These are phyloP conservation scores for Nothoprocta pentlandii DNA, from an alignment of 2,113 vertebrate genomes.

Conservation along the genomic window DNA sequence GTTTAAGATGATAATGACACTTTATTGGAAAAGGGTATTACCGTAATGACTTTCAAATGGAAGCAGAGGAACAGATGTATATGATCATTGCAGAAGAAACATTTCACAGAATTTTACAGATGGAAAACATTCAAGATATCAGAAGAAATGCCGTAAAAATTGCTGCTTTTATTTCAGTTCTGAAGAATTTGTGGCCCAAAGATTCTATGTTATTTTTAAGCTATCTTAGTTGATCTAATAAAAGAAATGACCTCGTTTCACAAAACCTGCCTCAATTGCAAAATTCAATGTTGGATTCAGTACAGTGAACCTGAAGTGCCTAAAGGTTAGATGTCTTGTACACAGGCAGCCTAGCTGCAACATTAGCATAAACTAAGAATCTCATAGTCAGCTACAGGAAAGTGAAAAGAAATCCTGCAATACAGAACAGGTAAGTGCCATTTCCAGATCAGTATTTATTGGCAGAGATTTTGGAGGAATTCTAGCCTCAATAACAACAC, in stretches of 20 bases:
- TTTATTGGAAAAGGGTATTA: background rate
- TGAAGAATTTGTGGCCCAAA: background rate
- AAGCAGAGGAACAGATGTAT: background rate
- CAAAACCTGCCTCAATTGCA: background rate
- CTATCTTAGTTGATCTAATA: background rate
- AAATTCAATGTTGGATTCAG: background rate
- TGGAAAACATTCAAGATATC: conserved; percentile 1
- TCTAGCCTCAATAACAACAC: background rate
- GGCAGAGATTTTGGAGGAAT: background rate
- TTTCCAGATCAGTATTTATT: background rate
- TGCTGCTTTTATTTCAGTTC: conserved; percentile 18
- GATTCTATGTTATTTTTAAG: background rate
- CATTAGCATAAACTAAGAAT: background rate
- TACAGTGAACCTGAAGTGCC: background rate
- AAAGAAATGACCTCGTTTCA: background rate
- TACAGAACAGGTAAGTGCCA: background rate
- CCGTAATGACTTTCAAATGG: background rate
- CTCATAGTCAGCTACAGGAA: background rate
- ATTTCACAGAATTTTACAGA: background rate
- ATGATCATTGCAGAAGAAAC: background rate
- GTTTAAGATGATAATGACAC: background rate
- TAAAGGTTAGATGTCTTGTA: background rate
- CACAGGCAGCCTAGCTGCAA: background rate
- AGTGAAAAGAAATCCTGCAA: background rate
- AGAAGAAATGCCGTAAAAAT: conserved; percentile 11